phyloP scores from a whole-genome alignment of 2,113 vertebrate species.

The Rhadina sibilatrix region DNA sequence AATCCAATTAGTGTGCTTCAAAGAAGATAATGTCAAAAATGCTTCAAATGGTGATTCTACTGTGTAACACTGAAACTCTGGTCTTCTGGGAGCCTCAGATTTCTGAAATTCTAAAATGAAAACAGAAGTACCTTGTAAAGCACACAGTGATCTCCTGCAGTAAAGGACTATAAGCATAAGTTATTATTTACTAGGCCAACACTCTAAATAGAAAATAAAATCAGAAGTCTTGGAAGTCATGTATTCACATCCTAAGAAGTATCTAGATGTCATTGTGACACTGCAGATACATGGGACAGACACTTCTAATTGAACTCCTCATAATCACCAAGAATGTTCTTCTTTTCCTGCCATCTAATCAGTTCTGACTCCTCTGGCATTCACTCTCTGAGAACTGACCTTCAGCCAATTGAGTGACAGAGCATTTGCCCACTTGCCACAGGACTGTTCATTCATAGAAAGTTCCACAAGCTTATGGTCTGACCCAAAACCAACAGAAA shows the following conservation, averaged over 20 bases:
- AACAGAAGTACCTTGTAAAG: slow-evolving; percentile 8
- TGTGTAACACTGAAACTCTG: neutral
- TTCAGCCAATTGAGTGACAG: neutral
- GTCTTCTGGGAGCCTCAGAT: neutral
- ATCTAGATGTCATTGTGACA: neutral
- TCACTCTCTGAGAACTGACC: neutral
- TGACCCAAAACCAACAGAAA: neutral
- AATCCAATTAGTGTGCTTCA: slow-evolving; percentile 40
- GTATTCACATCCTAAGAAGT: neutral
- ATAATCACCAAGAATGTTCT: neutral
- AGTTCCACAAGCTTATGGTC: neutral
- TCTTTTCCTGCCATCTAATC: neutral
- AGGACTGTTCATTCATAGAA: neutral
- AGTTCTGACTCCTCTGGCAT: neutral
- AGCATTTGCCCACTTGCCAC: neutral
- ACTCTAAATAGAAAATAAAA: slow-evolving; percentile 15
- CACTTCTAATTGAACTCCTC: neutral
- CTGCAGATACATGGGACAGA: neutral
- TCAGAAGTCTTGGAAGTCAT: neutral
- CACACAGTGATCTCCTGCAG: neutral
- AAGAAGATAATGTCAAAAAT: slow-evolving; percentile 11
- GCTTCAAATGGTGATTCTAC: neutral
- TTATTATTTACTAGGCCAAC: neutral
- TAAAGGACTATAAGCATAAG: neutral
- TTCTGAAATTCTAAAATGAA: slow-evolving; percentile 8